Base-by-base conservation (phyloP, 2,888 invertebrate species). In the Pseudoips prasinana region DNA sequence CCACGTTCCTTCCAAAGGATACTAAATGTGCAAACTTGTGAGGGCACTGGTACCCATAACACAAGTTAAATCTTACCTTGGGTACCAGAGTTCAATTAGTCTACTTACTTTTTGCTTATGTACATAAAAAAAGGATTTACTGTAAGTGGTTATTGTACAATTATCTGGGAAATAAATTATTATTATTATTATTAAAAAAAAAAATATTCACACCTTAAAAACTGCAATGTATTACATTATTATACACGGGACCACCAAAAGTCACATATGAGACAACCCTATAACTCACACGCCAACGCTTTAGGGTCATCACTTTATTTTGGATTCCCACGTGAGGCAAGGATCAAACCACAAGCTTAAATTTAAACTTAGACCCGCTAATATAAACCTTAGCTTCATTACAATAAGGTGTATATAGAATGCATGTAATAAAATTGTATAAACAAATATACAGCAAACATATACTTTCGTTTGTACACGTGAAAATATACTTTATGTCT, bases 231-330 rank as follows among this genome's bases (percentile, higher is more conserved):
- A 3, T 14, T 14, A 14, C 5, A 14, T 14, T 44, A 51, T 48
- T 43, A 48, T 42, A 52, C 42, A 52, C 46, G 43, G 48, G 26
- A 39, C 46, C 43, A 49, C 46, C 32, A 39, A 53, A 56, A 43
- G 39, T 55, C 57, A 52, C 56, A 63, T 59, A 46, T 57, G n/a
- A 40, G 66, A 65, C 67, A 65, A 45, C 65, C 64, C 66, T 63
- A 68, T 73, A 70, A 65, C 58, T 73, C 67, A 71, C 64, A 54
- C 57, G 58, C 59, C 60, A 57, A 54, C 57, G 62, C 67, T 70
- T 64, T 62, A 71, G 69, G 74, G 73, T 72, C 73, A 73, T 73
- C 74, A 66, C 73, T 74, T 73, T 73, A 73, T 74, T 72, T 57
- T 46, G 53, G 44, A 64, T 64, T 64, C 72, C 71, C 74, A 74